phyloP scores from a whole-genome alignment of 2,888 invertebrate species.

The Drosophila longiperda region DNA sequence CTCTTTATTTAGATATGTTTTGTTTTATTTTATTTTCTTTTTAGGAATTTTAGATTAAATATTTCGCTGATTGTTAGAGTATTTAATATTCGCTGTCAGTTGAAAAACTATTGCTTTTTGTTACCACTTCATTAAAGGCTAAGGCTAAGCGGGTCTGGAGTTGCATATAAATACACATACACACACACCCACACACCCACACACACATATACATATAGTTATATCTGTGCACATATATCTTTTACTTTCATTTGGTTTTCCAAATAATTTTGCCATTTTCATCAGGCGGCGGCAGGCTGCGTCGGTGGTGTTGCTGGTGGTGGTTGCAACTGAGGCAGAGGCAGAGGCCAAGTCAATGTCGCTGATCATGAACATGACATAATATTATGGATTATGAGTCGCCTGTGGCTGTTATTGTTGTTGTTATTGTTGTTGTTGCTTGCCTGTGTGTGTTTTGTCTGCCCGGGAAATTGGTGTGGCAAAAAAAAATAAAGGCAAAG shows the following conservation, averaged over 20 bases:
- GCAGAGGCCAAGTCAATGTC: conserved; percentile 48
- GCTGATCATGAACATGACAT: conserved; percentile 79
- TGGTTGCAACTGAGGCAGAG: conserved; percentile 21
- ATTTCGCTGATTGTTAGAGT: not conserved
- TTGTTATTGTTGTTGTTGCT: conserved; percentile 25
- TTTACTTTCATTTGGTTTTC: conserved; percentile 76
- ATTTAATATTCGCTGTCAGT: conserved; percentile 3
- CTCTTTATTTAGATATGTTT: not conserved
- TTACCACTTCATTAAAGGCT: conserved; percentile 76
- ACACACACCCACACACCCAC: not conserved
- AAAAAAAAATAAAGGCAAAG: conserved; percentile 27
- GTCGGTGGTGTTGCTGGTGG: not conserved
- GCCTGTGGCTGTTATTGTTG: conserved; percentile 34
- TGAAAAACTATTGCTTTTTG: conserved; percentile 1
- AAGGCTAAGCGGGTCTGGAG: conserved; percentile 27
- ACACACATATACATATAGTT: not conserved
- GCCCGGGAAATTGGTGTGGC: conserved; percentile 68
- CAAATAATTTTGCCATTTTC: conserved; percentile 71
- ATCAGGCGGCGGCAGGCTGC: conserved; percentile 11
- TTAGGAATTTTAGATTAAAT: not conserved
- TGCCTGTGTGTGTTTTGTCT: conserved; percentile 33
- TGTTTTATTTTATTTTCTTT: no score
- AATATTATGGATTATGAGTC: conserved; percentile 76
- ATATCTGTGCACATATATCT: conserved; percentile 54
- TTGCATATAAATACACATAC: conserved; percentile 23